Conservation (phyloP, 1,140 invertebrate genomes). For the Solenopsis invicta region DNA sequence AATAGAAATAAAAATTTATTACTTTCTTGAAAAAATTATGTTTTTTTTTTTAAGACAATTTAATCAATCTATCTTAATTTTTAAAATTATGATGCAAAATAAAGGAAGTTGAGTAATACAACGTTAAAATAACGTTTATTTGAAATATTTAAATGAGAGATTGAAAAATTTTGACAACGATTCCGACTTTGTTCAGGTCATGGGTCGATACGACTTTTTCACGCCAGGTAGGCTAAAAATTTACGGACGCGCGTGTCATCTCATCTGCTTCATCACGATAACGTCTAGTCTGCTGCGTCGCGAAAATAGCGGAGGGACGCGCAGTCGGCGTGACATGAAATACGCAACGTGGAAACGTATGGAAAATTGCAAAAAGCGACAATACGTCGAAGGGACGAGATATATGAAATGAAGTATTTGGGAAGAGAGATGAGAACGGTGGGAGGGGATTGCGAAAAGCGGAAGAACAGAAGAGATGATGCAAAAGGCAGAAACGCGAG, state of each 20-base stretch:
- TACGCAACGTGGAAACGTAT: slow-evolving; percentile 54
- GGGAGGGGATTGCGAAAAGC: background rate
- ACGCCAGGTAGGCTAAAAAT: slow-evolving; percentile 50
- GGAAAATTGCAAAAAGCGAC: slow-evolving; percentile 65
- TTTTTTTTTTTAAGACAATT: background rate
- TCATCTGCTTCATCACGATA: slow-evolving; percentile 64
- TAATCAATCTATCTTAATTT: background rate
- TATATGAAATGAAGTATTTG: slow-evolving; percentile 57
- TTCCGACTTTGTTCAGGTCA: background rate
- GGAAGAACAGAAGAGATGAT: background rate
- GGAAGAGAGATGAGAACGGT: slow-evolving; percentile 41
- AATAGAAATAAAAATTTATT: background rate
- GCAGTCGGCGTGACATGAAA: slow-evolving; percentile 51
- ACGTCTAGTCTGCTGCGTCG: slow-evolving; percentile 45
- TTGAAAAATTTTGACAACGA: background rate
- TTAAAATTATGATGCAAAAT: background rate
- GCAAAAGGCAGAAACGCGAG: background rate
- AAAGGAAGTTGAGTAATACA: background rate
- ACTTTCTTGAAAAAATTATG: background rate
- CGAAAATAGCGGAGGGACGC: slow-evolving; percentile 48
- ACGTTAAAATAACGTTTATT: background rate
- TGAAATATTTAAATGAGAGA: background rate
- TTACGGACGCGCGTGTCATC: slow-evolving; percentile 44
- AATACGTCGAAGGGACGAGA: slow-evolving; percentile 60
- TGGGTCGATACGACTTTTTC: slow-evolving; percentile 37